These are phyloP conservation scores for Herpailurus yagouaroundi DNA, from an alignment of 2,113 vertebrate genomes.

Conservation along the genomic window DNA sequence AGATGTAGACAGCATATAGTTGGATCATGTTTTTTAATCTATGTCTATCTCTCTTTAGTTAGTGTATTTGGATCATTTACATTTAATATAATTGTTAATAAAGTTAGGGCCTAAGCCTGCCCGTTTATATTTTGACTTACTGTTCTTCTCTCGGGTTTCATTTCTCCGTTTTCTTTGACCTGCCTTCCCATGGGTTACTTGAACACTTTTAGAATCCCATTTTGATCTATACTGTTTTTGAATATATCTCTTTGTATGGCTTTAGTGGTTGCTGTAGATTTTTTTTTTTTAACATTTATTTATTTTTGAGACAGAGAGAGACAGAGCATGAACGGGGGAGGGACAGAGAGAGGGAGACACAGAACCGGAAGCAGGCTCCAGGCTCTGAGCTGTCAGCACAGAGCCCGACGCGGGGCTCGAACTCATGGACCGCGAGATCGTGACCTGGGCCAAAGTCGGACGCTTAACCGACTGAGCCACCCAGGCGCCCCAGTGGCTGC, in stretches of 20 bases:
- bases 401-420: too few species aligned
- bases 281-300: too few species aligned
- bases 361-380: too few species aligned
- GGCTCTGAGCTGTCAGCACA: too few species aligned
- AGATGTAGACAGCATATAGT: neutral
- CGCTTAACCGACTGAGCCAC: too few species aligned
- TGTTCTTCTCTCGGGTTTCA: neutral
- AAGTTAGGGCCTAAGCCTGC: neutral
- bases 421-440: too few species aligned
- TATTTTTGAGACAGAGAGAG: too few species aligned
- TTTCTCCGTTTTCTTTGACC: neutral
- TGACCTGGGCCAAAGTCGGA: too few species aligned
- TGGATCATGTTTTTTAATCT: neutral
- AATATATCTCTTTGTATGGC: neutral
- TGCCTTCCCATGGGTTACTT: neutral
- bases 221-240: neutral
- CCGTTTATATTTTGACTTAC: neutral
- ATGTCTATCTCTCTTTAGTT: neutral
- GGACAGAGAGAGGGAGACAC: too few species aligned
- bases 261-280: neutral
- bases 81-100: neutral
- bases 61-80: neutral
- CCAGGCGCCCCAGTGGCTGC: neutral
- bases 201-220: slow-evolving; percentile 14
- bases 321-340: too few species aligned